Evolutionary conservation across 2,797 vertebrate species (phyloP).

Genomic region (Chaetophractus vellerosus): DNA sequence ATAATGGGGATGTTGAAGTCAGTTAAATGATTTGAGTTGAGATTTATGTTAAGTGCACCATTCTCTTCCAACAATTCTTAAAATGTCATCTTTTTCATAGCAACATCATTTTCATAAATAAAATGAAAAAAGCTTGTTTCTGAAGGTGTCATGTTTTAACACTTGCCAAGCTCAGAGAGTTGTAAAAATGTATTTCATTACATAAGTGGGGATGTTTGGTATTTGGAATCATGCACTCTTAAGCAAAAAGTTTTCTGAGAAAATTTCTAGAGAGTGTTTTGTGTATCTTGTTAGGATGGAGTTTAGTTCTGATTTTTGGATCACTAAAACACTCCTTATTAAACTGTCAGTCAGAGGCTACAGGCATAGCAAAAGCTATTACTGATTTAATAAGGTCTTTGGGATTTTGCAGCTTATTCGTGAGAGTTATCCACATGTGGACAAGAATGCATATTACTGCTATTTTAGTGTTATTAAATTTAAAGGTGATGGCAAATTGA

Average conservation of each 20-base stretch:
- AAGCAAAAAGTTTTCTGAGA: slow-evolving; percentile 69
- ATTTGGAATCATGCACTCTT: slow-evolving; percentile 58
- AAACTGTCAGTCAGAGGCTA: slow-evolving; percentile 82
- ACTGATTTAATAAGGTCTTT: slow-evolving; percentile 85
- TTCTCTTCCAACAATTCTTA: slow-evolving; percentile 53
- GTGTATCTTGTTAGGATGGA: slow-evolving; percentile 72
- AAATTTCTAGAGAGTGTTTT: slow-evolving; percentile 72
- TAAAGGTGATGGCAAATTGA: neutral
- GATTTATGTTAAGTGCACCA: neutral
- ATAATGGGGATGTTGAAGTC: neutral
- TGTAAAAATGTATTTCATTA: slow-evolving; percentile 78
- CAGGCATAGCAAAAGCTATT: slow-evolving; percentile 83
- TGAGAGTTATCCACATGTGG: slow-evolving; percentile 56
- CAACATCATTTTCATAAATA: slow-evolving; percentile 72
- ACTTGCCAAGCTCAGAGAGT: slow-evolving; percentile 67
- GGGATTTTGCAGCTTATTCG: slow-evolving; percentile 72
- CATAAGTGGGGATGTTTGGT: slow-evolving; percentile 47
- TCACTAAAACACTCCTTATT: slow-evolving; percentile 83
- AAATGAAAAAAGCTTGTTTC: slow-evolving; percentile 73
- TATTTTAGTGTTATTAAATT: slow-evolving; percentile 11
- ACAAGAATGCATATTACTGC: neutral
- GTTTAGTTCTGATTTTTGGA: slow-evolving; percentile 81
- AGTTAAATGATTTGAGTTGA: neutral
- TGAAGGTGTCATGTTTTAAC: slow-evolving; percentile 78
- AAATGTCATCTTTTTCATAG: slow-evolving; percentile 77